These are phyloP conservation scores for Pentalonia nigronervosa DNA, from an alignment of 1,140 invertebrate genomes.

Conservation along the genomic window DNA sequence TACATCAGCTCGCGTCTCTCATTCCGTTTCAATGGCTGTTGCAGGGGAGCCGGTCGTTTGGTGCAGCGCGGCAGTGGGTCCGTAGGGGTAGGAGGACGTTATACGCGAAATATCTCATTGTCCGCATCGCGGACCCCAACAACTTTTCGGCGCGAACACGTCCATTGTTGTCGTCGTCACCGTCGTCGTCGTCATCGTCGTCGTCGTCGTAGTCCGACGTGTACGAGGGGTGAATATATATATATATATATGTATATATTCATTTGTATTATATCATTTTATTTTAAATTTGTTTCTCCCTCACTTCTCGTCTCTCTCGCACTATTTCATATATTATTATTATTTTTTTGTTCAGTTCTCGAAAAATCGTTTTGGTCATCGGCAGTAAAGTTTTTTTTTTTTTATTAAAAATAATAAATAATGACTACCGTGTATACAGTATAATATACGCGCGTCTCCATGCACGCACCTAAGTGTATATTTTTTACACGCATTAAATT, in stretches of 20 bases:
- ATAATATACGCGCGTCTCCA: background rate
- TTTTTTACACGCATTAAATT: conserved; percentile 27
- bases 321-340: background rate
- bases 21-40: conserved; percentile 35
- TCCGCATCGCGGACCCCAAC: conserved; percentile 36
- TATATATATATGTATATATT: background rate
- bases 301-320: background rate
- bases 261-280: conserved; percentile 2
- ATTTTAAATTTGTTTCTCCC: background rate
- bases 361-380: conserved; percentile 27
- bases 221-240: conserved; percentile 9
- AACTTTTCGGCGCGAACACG: conserved; percentile 54
- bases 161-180: conserved; percentile 21
- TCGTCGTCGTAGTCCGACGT: background rate
- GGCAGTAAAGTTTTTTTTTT: background rate
- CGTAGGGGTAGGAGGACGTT: background rate
- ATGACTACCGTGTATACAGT: background rate
- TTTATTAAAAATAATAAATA: conserved; percentile 25
- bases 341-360: background rate
- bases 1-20: background rate
- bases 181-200: too few relatives aligned
- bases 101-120: conserved; percentile 34
- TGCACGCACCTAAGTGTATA: background rate
- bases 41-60: background rate
- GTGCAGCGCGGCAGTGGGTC: background rate